Percentiles rank a stretch among this genome's conserved stretches.
Conservation (phyloP, 1,140 invertebrate species). For the Dendrolimus punctatus region DNA sequence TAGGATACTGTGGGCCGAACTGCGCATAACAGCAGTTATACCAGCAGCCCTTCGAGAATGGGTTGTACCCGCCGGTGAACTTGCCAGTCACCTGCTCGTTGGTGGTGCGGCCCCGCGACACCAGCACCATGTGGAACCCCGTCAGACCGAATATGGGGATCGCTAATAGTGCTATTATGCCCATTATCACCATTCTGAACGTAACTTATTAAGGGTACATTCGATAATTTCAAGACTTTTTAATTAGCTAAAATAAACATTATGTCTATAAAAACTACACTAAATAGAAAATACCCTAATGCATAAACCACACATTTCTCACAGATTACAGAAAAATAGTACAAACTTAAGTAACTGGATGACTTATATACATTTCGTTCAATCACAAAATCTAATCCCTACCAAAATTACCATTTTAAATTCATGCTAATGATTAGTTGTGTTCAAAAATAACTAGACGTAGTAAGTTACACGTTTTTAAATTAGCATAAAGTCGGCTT, state of each 20-base stretch:
- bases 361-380: no score
- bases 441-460: no score
- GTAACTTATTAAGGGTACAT: conserved; percentile 65
- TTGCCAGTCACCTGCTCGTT: conserved; percentile 99
- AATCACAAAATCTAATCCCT: no score
- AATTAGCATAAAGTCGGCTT: no score
- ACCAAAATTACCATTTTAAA: no score
- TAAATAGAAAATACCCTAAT: no score
- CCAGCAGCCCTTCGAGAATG: conserved; percentile 94
- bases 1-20: conserved; percentile 97
- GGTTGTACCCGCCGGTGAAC: conserved; percentile 97
- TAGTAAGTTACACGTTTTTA: no score
- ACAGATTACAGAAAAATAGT: no score
- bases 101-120: conserved; percentile 98
- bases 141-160: conserved; percentile 98
- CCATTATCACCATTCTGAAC: conserved; percentile 91
- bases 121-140: conserved; percentile 97
- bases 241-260: not conserved
- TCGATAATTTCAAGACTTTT: not conserved
- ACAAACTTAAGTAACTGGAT: no score
- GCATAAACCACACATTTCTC: no score
- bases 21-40: conserved; percentile 96
- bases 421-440: no score
- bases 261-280: no score
- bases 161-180: conserved; percentile 89